Base-by-base conservation (phyloP, 2,888 invertebrate species). In the Eumerus sabulonum region DNA sequence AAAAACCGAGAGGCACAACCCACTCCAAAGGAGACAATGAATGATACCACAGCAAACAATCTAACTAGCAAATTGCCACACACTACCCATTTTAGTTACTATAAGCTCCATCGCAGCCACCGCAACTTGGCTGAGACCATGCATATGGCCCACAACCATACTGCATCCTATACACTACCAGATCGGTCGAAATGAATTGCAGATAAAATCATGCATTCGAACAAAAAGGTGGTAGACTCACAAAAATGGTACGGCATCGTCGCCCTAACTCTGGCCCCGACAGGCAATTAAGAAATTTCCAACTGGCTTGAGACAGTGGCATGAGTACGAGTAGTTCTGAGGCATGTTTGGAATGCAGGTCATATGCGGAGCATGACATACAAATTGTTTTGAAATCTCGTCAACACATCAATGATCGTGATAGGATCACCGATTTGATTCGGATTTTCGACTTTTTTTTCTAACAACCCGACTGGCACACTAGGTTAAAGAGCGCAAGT, bases 101-200 rank as follows among this genome's bases (percentile, higher is more conserved):
- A 63, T 48, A 50, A 71, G 35, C 47, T 48, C 18, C 17, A n/a
- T 11, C 14, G 40, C 9, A 12, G 45, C 45, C 36, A 53, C 42
- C 9, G 11, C 1, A 42, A 40, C 4, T 19, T 12, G n/a, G n/a
- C n/a, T n/a, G n/a, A n/a, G n/a, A n/a, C n/a, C n/a, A n/a, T n/a
- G n/a, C n/a, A n/a, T n/a, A n/a, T n/a, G n/a, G n/a, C n/a, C n/a
- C n/a, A n/a, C n/a, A n/a, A n/a, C n/a, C n/a, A n/a, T n/a, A n/a
- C n/a, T n/a, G n/a, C n/a, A n/a, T n/a, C n/a, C n/a, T n/a, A n/a
- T n/a, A n/a, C n/a, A 27, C 38, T 36, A n/a, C 16, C n/a, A n/a
- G n/a, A n/a, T n/a, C n/a, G n/a, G n/a, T n/a, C 73, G 13, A 68
- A 76, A 76, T 76, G 76, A 76, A 76, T 76, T 76, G 70, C 36